Evolutionary conservation across 2,888 invertebrate species (phyloP).

Genomic region (Acrobasis consociella): DNA sequence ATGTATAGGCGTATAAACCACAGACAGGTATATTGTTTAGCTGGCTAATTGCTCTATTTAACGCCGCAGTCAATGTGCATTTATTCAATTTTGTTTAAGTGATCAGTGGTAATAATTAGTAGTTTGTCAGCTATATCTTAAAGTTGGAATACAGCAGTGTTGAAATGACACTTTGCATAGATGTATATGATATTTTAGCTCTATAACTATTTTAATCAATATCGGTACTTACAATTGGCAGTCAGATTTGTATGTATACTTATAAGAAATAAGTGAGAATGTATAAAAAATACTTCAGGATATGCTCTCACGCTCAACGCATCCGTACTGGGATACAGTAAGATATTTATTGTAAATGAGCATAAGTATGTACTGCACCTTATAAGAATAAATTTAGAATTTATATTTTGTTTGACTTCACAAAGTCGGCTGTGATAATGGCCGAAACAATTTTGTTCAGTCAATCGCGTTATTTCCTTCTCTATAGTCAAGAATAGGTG

Average conservation of each 20-base stretch:
- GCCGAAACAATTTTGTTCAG: no score
- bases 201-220: slow-evolving; percentile 28
- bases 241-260: slow-evolving; percentile 33
- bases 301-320: slow-evolving; percentile 36
- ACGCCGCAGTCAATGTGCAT: no score
- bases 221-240: slow-evolving; percentile 39
- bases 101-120: no score
- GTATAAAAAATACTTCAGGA: slow-evolving; percentile 39
- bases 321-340: not conserved
- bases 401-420: not conserved
- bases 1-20: no score
- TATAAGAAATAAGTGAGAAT: slow-evolving; percentile 13
- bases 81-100: no score
- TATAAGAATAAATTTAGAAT: not conserved
- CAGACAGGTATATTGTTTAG: no score
- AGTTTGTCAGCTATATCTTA: no score
- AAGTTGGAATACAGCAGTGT: no score
- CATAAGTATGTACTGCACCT: not conserved
- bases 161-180: no score
- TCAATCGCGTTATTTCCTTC: no score
- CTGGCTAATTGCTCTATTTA: no score
- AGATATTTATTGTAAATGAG: not conserved
- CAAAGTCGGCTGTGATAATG: not conserved
- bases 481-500: no score
- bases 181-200: not conserved